Base-by-base conservation (phyloP, 2,797 vertebrate species). In the Podargus strigoides region DNA sequence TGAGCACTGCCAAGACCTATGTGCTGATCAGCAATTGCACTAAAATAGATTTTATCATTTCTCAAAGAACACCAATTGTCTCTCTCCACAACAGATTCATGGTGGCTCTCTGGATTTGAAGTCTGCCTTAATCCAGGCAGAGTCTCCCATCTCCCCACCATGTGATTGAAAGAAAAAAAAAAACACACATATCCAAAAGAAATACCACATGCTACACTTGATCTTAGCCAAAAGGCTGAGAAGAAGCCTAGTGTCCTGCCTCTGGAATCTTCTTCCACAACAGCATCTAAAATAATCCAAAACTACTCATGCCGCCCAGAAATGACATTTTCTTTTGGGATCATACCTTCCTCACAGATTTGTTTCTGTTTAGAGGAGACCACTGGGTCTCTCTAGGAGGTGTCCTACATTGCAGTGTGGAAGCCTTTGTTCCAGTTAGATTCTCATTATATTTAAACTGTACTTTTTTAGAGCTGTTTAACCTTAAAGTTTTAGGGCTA, bases 1-100 rank as follows among this genome's bases (percentile, higher is more conserved):
- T 58, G 58, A 69, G 34, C 41, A 37, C 49, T 52, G 7, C 11
- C 32, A 47, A 58, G 50, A 58, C 19, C 15, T 32, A 18, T 3
- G 4, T 23, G 27, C n/a, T 42, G n/a, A 44, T 34, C n/a, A 62
- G 26, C 37, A 60, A 22, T 6, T 14, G 27, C 53, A 78, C 37
- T 1, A 1, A 46, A 28, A 49, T 4, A 0, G 2, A 19, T 53
- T 39, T 67, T 32, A 11, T 27, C 20, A 8, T 53, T 64, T 26
- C 49, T 9, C 30, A 47, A 64, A 53, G 7, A 80, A 16, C 12
- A 79, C 4, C 34, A 64, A 5, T 5, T 56, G 3, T 22, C 28
- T 44, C 11, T 59, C 18, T 63, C 36, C 44, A 26, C 15, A 46
- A 5, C 0, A 67, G 3, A 11, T 15, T 77, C 46, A 21, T 2